These are phyloP conservation scores for Halictus rubicundus DNA, from an alignment of 1,140 invertebrate genomes.

Conservation along the genomic window DNA sequence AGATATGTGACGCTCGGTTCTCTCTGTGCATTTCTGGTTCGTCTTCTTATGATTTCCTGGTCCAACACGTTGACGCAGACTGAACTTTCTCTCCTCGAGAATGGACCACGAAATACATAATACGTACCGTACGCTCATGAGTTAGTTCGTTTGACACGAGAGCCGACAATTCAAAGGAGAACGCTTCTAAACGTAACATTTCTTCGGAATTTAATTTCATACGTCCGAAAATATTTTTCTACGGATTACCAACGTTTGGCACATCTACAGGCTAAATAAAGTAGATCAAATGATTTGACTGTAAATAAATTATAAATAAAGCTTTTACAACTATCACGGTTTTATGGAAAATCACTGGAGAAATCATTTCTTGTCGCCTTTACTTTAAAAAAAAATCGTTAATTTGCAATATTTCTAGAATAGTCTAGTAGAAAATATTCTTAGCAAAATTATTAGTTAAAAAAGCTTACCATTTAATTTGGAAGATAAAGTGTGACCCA, in stretches of 20 bases:
- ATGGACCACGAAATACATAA: constrained; percentile 1
- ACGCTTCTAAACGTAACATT: constrained; percentile 6
- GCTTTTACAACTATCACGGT: not conserved
- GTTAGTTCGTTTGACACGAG: not conserved
- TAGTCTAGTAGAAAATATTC: too few species aligned
- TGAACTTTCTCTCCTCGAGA: not conserved
- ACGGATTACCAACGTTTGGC: constrained; percentile 1
- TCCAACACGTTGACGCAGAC: not conserved
- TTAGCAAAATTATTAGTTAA: too few species aligned
- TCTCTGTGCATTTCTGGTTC: not conserved
- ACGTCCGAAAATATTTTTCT: constrained; percentile 6
- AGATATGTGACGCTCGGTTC: not conserved
- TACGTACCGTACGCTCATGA: not conserved
- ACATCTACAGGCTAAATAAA: constrained; percentile 6
- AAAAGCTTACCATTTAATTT: too few species aligned
- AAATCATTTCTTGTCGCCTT: too few species aligned
- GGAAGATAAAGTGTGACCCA: too few species aligned
- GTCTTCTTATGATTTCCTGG: constrained; percentile 2
- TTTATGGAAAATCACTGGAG: not conserved
- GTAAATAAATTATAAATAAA: constrained; percentile 7
- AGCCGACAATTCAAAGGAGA: not conserved
- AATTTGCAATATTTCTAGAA: too few species aligned
- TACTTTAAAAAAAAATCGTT: too few species aligned
- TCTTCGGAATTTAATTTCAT: constrained; percentile 4
- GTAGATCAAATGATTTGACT: constrained; percentile 2